Evolutionary conservation across 2,113 vertebrate species (phyloP), one percentile per base, ranked within the genome.

Genomic region (Clarias batrachus): DNA sequence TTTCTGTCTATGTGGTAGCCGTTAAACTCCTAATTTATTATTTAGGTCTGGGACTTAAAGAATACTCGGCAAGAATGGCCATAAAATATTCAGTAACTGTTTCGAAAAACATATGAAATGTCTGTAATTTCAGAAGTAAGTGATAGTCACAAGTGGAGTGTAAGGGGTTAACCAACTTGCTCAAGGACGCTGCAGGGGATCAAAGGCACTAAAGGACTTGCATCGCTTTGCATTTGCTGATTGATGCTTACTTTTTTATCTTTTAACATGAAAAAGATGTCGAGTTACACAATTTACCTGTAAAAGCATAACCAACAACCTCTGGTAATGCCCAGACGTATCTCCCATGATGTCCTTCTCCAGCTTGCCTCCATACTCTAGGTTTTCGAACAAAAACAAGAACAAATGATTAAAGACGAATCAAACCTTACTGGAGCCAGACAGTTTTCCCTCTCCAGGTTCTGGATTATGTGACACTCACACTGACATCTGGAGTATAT

Each of bases 341-440:
- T 99, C 98, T 63, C 95, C 94, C 27, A 93, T 95, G 90, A 99
- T 93, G 66, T 96, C 96, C 30, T 97, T 97, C 92, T 99, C 98
- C 93, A 99, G 93, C 87, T 93, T 94, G 4, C 93, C 91, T 78
- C 94, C 94, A 23, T 97, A 97, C 83, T 99, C 98, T 99, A 78
- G 37, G 59, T 87, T 80, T 66, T 5, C 89, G 87, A 91, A 92
- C 89, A 92, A 52, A 88, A 93, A 90, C 63, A 86, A 41, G 54
- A 41, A 65, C 86, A 66, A 66, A 82, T 87, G 82, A 89, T 88
- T 87, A 59, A 86, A 91, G 85, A 91, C 88, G 4, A 21, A 3
- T 27, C 57, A 88, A 81, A 77, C n/a, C 41, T 52, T 68, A 84
- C 91, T 84, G 78, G 65, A 33, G 78, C 85, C 85, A 84, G 83